Evolutionary conservation across 1,140 invertebrate genomes (phyloP).

Genomic region (Reticulitermes speratus): DNA sequence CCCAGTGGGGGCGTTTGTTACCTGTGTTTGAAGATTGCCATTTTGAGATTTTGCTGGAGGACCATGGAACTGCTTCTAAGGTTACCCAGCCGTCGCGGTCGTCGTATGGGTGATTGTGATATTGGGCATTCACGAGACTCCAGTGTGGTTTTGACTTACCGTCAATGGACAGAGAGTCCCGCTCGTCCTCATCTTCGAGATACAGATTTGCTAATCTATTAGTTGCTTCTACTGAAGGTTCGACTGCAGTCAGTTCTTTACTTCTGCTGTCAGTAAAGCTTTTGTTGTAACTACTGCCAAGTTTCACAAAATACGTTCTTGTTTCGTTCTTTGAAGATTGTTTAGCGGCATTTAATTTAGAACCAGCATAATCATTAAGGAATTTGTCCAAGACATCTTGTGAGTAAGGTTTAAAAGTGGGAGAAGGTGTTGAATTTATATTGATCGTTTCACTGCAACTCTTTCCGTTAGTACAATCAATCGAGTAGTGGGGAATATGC

Average conservation of each 20-base stretch:
- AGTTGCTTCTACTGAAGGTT: neutral
- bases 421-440: neutral
- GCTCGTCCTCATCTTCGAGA: slow-evolving; percentile 5
- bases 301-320: neutral
- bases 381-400: slow-evolving; percentile 26
- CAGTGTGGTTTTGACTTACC: slow-evolving; percentile 41
- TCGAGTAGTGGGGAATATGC: neutral
- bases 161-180: neutral
- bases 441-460: slow-evolving; percentile 21
- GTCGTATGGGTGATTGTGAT: slow-evolving; percentile 59
- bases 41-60: slow-evolving; percentile 74
- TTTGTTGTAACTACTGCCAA: neutral
- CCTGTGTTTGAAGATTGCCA: slow-evolving; percentile 60
- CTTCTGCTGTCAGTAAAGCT: neutral
- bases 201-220: slow-evolving; percentile 28
- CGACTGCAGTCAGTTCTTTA: neutral
- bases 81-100: slow-evolving; percentile 74
- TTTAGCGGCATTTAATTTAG: neutral
- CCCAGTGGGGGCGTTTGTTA: neutral
- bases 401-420: slow-evolving; percentile 27
- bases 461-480: slow-evolving; percentile 21
- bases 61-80: slow-evolving; percentile 74
- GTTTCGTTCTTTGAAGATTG: neutral
- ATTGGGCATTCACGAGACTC: slow-evolving; percentile 42
- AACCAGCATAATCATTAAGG: neutral